Evolutionary conservation across 1,140 invertebrate species (phyloP).

Genomic region (Drosophila pseudoananassae): DNA sequence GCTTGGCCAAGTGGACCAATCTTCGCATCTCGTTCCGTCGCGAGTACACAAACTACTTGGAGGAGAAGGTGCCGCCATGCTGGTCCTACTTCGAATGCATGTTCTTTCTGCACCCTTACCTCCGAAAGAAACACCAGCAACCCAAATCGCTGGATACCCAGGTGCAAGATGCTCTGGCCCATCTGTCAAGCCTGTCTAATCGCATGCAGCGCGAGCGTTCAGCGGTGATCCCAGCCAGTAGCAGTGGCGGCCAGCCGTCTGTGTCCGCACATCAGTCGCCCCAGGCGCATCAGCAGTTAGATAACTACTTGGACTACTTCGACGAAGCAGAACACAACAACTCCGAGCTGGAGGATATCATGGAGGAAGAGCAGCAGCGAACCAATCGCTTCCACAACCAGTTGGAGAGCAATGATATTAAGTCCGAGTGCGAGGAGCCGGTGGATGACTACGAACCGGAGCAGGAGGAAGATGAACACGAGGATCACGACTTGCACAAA

Average conservation of each 20-base stretch:
- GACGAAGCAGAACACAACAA: slow-evolving; percentile 69
- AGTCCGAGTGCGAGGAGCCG: slow-evolving; percentile 77
- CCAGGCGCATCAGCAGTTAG: slow-evolving; percentile 54
- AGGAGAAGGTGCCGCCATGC: slow-evolving; percentile 79
- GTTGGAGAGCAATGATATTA: slow-evolving; percentile 75
- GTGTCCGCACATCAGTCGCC: slow-evolving; percentile 55
- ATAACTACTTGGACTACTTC: slow-evolving; percentile 77
- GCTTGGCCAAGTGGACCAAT: slow-evolving; percentile 83
- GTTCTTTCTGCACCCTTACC: slow-evolving; percentile 79
- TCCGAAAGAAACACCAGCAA: slow-evolving; percentile 79
- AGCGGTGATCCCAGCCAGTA: slow-evolving; percentile 36
- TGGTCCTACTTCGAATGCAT: slow-evolving; percentile 83
- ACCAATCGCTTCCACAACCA: slow-evolving; percentile 54
- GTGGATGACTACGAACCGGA: slow-evolving; percentile 66
- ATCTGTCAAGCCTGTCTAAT: slow-evolving; percentile 69
- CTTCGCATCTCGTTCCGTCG: slow-evolving; percentile 78
- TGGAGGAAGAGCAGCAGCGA: slow-evolving; percentile 68
- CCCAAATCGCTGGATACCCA: slow-evolving; percentile 74
- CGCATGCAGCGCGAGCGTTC: slow-evolving; percentile 74
- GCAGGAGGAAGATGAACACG: slow-evolving; percentile 42
- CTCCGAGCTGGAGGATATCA: slow-evolving; percentile 74
- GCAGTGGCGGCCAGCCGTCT: slow-evolving; percentile 40
- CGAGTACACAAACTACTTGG: slow-evolving; percentile 78
- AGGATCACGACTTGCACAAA: slow-evolving; percentile 59
- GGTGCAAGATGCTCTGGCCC: slow-evolving; percentile 76